These are phyloP conservation scores for Caenorhabditis elegans DNA, from an alignment of 1,140 invertebrate genomes.

Conservation along the genomic window WBcel235 BX284604.4:6800001-6800500, in stretches of 20 bases:
- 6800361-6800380: background rate
- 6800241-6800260: background rate
- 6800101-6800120: background rate
- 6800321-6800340: background rate
- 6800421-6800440: background rate
- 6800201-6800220: conserved; percentile 6
- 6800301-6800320: background rate
- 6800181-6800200: conserved; percentile 17
- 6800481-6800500: background rate
- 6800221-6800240: background rate
- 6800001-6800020: background rate
- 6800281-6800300: background rate
- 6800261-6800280: background rate
- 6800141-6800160: background rate
- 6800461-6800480: background rate
- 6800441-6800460: background rate
- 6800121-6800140: background rate
- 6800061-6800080: background rate
- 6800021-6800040: background rate
- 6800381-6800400: background rate
- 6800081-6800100: background rate
- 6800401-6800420: background rate
- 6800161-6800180: background rate
- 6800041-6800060: background rate
- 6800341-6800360: background rate